Conservation (phyloP, 2,113 vertebrate species). For the Anthoscopus minutus region DNA sequence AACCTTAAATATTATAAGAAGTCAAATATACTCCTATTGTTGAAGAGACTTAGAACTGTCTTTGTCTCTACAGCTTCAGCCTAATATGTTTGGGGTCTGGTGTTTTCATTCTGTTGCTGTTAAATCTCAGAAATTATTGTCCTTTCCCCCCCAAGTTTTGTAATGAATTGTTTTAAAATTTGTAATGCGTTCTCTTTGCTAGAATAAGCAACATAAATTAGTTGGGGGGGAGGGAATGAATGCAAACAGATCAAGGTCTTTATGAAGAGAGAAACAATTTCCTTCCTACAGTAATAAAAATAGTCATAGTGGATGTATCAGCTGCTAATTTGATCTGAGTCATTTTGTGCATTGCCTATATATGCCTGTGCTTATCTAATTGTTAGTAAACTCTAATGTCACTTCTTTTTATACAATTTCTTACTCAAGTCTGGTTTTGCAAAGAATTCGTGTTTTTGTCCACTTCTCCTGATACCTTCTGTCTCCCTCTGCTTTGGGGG, state of each 20-base stretch:
- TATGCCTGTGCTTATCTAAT: not conserved
- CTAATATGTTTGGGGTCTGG: not conserved
- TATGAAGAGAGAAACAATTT: not conserved
- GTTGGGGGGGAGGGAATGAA: accelerated
- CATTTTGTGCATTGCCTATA: not conserved
- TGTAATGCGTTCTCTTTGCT: not conserved
- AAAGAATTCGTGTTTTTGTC: accelerated
- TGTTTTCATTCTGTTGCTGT: not conserved
- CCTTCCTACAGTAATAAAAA: not conserved
- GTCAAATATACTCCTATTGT: not conserved
- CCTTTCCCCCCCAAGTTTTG: not conserved
- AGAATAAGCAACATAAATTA: not conserved
- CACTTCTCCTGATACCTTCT: not conserved
- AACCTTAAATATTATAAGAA: not conserved
- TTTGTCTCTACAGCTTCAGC: not conserved
- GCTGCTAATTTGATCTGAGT: not conserved
- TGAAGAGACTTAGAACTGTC: not conserved
- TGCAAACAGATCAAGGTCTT: not conserved
- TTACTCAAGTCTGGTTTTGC: not conserved
- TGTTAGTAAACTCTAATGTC: not conserved
- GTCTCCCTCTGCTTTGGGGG: not conserved
- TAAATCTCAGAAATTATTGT: not conserved
- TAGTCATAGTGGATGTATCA: not conserved
- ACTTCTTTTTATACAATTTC: not conserved
- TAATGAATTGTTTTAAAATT: not conserved